Base-by-base conservation (phyloP, 1,140 invertebrate genomes). In the Temnothorax longispinosus region DNA sequence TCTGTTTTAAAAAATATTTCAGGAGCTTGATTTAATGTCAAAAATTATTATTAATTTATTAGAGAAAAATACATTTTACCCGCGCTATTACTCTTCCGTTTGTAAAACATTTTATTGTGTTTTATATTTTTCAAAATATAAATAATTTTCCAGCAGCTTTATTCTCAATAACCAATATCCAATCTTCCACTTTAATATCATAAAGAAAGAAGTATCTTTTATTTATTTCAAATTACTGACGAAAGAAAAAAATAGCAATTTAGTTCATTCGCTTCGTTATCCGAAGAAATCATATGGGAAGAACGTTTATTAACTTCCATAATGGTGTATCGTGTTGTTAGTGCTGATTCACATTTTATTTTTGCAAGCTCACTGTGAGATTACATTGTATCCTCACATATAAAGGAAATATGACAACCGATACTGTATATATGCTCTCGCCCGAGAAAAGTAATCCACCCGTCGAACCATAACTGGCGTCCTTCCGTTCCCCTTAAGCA, bases 341-440 rank as follows among this genome's bases (percentile, higher is more conserved):
- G 6, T 13, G 32, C 32, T 65, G 13, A 56, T 72, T 7, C 64
- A 18, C 21, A 38, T 72, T n/a, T 71, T 62, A 84, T 75, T 56
- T 35, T 38, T 35, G 56, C 41, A 60, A 82, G n/a, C n/a, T 56
- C 47, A 32, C 13, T 21, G 27, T 15, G 21, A 60, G 32, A 74
- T 74, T 54, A 69, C 3, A 41, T 41, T 15, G 64, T 54, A 81
- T n/a, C 50, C 10, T 69, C 47, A 18, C 27, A 27, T 32, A 47
- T 69, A 69, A 35, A 44, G 7, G 44, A 75, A 58, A 47, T 74
- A n/a, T 71, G 78, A 81, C 65, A 72, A 82, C 41, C 80, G 69
- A 74, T 84, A 74, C 41, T 38, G 52, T 54, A 69, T 15, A n/a
- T 8, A 15, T 15, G 21, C 54, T 58, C 54, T 47, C 13, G 13